Evolutionary conservation across 2,888 invertebrate species (phyloP), one percentile per base, ranked within the genome.

Genomic region (Physocephala rufipes): DNA sequence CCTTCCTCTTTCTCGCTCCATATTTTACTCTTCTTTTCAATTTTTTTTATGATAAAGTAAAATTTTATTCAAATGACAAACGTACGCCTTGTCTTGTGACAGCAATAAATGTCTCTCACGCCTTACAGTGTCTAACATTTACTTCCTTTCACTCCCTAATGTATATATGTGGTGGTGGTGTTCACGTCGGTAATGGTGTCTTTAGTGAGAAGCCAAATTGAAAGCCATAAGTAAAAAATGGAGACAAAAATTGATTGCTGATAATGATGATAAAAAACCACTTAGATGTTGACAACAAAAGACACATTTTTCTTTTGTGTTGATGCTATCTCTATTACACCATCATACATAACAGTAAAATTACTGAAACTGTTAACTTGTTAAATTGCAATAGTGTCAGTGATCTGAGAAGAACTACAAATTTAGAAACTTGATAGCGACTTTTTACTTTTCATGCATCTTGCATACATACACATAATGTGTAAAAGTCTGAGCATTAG

Each of bases 21-120:
- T n/a, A n/a, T n/a, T n/a, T n/a, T n/a, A n/a, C n/a, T n/a, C n/a
- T n/a, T n/a, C n/a, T n/a, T n/a, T n/a, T n/a, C n/a, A n/a, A n/a
- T n/a, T 30, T 30, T 66, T 53, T 65, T 26, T 13, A 58, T 28
- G n/a, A n/a, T n/a, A 24, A 24, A 28, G 9, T 53, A 28, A 21
- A 58, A 58, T 66, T 51, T 26, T 66, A 66, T 66, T 66, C 21
- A 66, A 66, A 66, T 66, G 65, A 66, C 65, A 66, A 66, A 66
- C 65, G 65, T 53, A 53, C 30, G 47, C 26, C 51, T 28, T 66
- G 65, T 53, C 65, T 51, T 49, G 26, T 53, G 65, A 53, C 53
- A 53, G 65, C 65, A 66, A 66, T 66, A 53, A 66, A 66, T 66
- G 65, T 66, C 65, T 30, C 45, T 45, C 36, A 59, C 26, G 49